phyloP scores from a whole-genome alignment of 2,113 vertebrate species.

The Daubentonia madagascariensis region DNA sequence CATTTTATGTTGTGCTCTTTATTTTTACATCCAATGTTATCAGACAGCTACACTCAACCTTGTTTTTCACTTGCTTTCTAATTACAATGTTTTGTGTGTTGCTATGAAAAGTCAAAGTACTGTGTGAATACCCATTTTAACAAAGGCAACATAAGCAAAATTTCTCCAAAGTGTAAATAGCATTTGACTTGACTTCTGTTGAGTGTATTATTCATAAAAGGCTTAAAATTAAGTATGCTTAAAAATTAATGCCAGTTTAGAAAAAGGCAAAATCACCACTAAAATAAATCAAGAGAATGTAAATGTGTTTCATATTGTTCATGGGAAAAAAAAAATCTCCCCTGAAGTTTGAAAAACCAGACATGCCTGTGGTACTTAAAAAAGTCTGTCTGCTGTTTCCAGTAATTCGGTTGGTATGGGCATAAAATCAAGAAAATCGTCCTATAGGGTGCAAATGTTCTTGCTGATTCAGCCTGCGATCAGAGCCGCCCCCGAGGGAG shows the following conservation, averaged over 20 bases:
- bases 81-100: background rate
- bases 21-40: rapidly evolving
- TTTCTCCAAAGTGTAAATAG: background rate
- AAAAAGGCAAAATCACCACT: background rate
- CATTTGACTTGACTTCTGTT: background rate
- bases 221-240: background rate
- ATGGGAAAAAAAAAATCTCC: slow-evolving; percentile 19
- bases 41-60: background rate
- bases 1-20: rapidly evolving
- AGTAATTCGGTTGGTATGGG: background rate
- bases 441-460: background rate
- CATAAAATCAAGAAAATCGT: background rate
- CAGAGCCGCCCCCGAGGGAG: background rate
- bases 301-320: slow-evolving; percentile 49
- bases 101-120: background rate
- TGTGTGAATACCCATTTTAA: background rate
- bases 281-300: background rate
- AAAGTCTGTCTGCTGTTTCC: slow-evolving; percentile 35
- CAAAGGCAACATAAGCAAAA: background rate
- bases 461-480: background rate
- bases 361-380: slow-evolving; percentile 66
- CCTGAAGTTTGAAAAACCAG: slow-evolving; percentile 40
- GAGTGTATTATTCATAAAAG: background rate
- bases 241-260: background rate
- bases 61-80: too few relatives aligned